Base-by-base conservation (phyloP, 2,797 vertebrate species). In the Argyrosomus regius region DNA sequence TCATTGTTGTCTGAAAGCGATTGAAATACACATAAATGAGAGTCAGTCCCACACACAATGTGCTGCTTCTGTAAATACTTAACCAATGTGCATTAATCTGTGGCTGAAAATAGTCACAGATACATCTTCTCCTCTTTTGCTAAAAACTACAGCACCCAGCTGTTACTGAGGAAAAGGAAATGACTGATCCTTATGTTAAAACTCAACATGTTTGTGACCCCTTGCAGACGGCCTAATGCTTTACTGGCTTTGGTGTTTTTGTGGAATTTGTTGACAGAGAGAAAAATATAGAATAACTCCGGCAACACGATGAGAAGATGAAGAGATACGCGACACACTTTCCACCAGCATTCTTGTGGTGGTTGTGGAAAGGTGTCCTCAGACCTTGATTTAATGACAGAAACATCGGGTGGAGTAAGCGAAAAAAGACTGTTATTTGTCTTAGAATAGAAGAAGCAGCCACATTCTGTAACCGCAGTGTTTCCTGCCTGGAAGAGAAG, bases 341-440 rank as follows among this genome's bases (percentile, higher is more conserved):
- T 28, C 18, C 53, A 9, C 48, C 3, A 58, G 75, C 64, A 72
- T 68, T 80, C 57, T 17, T 59, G 63, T 54, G 59, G 45, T 65
- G 35, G 63, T 77, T 77, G 82, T 67, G 31, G 3, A 70, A 79
- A 87, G 71, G 68, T 85, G 70, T 87, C 77, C 50, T 77, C 14
- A 57, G 73, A 75, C 48, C n/a, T 80, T 77, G 41, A 78, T 77
- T 87, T 86, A 71, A 79, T 43, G 24, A 66, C 73, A 57, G 75
- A 60, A 79, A 67, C 57, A 43, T 6, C 7, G 65, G 78, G 73
- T 81, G 69, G 69, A 77, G 73, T 58, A 6, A 56, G 69, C 71
- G 69, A 72, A 83, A 80, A 39, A 39, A 81, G n/a, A 77, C 78
- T 62, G 75, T 73, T 76, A 72, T 82, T 88, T 76, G 72, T 75